phyloP scores from a whole-genome alignment of 2,888 invertebrate species.

The Stramonita haemastoma region DNA sequence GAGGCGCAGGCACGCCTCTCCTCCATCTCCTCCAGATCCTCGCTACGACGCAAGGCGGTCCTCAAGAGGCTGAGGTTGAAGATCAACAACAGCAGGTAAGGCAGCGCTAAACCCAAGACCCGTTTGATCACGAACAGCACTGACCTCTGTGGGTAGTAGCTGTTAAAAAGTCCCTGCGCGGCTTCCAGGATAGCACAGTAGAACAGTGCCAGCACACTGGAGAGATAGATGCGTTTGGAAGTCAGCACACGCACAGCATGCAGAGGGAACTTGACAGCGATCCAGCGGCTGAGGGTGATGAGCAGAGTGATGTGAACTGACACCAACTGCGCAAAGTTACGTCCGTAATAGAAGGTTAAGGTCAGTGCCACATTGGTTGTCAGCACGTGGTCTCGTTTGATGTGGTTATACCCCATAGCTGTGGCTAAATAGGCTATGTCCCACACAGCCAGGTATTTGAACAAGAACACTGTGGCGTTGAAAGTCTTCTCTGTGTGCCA shows the following conservation, averaged over 20 bases:
- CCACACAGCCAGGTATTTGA: not conserved
- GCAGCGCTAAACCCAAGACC: not conserved
- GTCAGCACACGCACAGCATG: not conserved
- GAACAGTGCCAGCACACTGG: not conserved
- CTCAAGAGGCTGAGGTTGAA: conserved; percentile 6
- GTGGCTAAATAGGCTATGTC: not conserved
- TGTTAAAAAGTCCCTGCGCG: not conserved
- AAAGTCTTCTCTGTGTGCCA: conserved; percentile 4
- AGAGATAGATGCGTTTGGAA: not conserved
- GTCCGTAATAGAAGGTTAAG: not conserved
- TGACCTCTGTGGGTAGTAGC: not conserved
- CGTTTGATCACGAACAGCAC: not conserved
- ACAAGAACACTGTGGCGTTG: conserved; percentile 3
- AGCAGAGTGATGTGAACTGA: not conserved
- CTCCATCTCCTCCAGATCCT: not conserved
- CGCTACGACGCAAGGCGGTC: not conserved
- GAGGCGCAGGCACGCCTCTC: not conserved
- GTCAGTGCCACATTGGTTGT: no score
- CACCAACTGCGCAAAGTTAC: not conserved
- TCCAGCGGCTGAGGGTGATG: conserved; percentile 13
- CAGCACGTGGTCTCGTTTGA: no score
- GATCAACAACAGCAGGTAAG: not conserved
- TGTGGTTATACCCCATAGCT: no score
- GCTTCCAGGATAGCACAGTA: not conserved
- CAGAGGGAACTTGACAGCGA: not conserved